Conservation (phyloP, 1,140 invertebrate species). For the Drosophila murphyi region DNA sequence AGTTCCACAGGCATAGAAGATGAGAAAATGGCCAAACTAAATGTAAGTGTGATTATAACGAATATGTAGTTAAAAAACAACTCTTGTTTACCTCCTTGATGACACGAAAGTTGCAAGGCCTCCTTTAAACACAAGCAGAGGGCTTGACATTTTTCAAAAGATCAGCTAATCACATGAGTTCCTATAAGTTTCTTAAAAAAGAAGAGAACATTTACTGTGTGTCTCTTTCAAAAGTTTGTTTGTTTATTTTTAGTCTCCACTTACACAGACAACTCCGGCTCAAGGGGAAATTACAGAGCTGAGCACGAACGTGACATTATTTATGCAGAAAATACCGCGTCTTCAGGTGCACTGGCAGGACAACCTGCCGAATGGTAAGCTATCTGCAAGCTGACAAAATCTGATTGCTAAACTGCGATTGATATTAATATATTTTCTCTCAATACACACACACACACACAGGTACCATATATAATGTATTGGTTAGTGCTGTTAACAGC, state of each 20-base stretch:
- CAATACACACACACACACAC: not conserved
- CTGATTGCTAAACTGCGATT: not conserved
- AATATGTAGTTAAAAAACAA: not conserved
- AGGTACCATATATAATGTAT: constrained; percentile 75
- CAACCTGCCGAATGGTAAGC: constrained; percentile 66
- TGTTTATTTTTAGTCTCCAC: not conserved
- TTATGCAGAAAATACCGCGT: constrained; percentile 64
- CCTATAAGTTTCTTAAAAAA: too few relatives aligned
- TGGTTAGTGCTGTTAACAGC: constrained; percentile 71
- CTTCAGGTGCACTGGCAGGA: constrained; percentile 73
- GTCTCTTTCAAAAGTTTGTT: not conserved
- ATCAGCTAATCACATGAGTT: too few relatives aligned
- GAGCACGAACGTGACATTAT: constrained; percentile 62
- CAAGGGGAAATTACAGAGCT: constrained; percentile 54
- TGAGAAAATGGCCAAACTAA: not conserved
- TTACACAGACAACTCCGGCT: not conserved
- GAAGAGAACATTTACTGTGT: not conserved
- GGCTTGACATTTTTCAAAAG: too few relatives aligned
- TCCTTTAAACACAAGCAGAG: too few relatives aligned
- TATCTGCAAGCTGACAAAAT: not conserved
- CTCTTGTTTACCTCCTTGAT: not conserved
- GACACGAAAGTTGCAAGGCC: too few relatives aligned
- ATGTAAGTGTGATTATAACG: not conserved
- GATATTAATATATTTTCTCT: not conserved
- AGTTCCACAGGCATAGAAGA: not conserved